phyloP scores from a whole-genome alignment of 2,888 invertebrate genomes.

The Andrena praecox region DNA sequence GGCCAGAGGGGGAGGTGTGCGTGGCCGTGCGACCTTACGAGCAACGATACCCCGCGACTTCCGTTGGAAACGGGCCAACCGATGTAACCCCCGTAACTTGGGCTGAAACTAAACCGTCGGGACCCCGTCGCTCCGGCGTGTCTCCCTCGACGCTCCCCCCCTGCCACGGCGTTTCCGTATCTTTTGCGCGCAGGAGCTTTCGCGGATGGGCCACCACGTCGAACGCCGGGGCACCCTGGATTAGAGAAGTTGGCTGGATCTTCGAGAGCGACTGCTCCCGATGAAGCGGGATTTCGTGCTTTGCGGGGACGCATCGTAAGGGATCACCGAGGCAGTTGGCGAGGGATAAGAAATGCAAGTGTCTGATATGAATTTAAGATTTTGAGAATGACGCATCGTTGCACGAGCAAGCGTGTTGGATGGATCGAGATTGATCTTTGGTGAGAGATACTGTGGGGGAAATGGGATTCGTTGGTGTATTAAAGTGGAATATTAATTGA shows the following conservation, averaged over 20 bases:
- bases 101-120: slow-evolving; percentile 6
- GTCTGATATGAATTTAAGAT: no score
- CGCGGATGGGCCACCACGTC: background rate
- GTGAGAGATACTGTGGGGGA: no score
- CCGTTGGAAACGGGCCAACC: slow-evolving; percentile 39
- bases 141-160: background rate
- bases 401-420: no score
- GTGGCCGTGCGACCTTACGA: slow-evolving; percentile 12
- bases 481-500: no score
- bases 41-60: slow-evolving; percentile 33
- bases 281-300: no score
- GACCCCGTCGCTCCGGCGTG: background rate
- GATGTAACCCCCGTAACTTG: slow-evolving; percentile 13
- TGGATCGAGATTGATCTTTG: no score
- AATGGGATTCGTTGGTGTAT: no score
- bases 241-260: background rate
- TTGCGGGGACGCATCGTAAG: no score
- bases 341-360: no score
- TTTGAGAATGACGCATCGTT: no score
- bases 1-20: background rate
- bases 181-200: background rate
- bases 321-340: no score
- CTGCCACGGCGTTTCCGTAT: background rate
- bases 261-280: background rate
- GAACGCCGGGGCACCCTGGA: background rate